Evolutionary conservation across 2,113 vertebrate species (phyloP), one percentile per base, ranked within the genome.

Genomic region (Oxyura jamaicensis): DNA sequence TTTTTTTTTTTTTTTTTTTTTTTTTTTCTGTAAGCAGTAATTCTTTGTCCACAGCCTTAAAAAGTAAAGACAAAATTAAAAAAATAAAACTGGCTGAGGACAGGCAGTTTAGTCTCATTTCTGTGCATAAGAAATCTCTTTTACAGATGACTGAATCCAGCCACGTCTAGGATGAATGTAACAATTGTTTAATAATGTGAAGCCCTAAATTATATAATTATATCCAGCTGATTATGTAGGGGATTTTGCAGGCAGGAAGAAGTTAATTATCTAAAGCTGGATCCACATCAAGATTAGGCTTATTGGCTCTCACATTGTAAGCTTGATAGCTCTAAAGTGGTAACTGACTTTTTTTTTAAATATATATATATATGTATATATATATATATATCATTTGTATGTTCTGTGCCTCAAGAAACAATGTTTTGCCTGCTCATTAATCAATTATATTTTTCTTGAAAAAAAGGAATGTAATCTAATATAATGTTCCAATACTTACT

Each of bases 211-310:
- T 77, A 46, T 52, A 69, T 77, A 88, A 90, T 86, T 77, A 46
- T 52, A 69, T 77, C 75, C 78, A 93, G 50, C 41, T 91, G 65
- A 91, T 82, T 92, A 33, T 68, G 39, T 25, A 67, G 33, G 74
- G 42, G 7, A 90, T 86, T 95, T 96, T 88, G 59, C 52, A 81
- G 76, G 52, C 68, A 92, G 88, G 79, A 94, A 80, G 41, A 88
- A 83, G 50, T 95, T 93, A 93, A 72, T 93, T 88, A 71, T 80
- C 52, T 56, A 84, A 63, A 81, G 6, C 80, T 91, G 56, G 65
- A 84, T 94, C 19, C 52, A 68, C 35, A 53, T 82, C 69, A 91
- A 72, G 20, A 53, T 76, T 76, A 36, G n/a, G 10, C 7, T 93
- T 91, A 58, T 31, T 95, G 66, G 39, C 29, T 93, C 15, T 68